Conservation (phyloP, 1,140 invertebrate species). For the Aphidius ervi region DNA sequence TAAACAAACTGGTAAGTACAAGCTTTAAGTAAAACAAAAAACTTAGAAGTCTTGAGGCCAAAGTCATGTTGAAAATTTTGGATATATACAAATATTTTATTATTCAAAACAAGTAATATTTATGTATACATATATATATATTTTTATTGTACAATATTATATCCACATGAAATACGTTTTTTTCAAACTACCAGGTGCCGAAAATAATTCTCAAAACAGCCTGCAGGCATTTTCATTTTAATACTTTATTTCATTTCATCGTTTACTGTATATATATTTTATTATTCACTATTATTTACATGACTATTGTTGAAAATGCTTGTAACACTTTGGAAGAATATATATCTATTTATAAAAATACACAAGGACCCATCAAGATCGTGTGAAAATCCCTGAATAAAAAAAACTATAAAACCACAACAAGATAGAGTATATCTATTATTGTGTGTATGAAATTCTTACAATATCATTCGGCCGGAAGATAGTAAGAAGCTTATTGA, state of each 20-base stretch:
- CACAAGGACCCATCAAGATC: conserved; percentile 8
- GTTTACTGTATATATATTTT: background rate
- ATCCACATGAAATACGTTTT: background rate
- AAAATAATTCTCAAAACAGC: too few species aligned
- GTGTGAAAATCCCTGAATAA: conserved; percentile 27
- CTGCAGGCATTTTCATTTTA: conserved; percentile 1
- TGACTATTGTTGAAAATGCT: conserved; percentile 2
- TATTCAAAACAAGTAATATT: conserved; percentile 27
- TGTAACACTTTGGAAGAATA: conserved; percentile 18
- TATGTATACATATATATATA: background rate
- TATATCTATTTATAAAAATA: conserved; percentile 9
- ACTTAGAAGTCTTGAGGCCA: too few species aligned
- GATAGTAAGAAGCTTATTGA: conserved; percentile 28
- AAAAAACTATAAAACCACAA: background rate
- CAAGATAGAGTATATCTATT: too few species aligned
- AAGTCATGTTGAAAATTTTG: too few species aligned
- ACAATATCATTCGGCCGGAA: conserved; percentile 26
- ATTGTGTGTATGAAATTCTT: conserved; percentile 10
- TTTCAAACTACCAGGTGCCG: background rate
- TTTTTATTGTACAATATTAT: background rate
- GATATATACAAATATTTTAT: conserved; percentile 15
- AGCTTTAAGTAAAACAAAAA: background rate
- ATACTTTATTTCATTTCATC: too few species aligned
- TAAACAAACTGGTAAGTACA: too few species aligned
- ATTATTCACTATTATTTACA: conserved; percentile 6